Base-by-base conservation (phyloP, 2,113 vertebrate species). In the Dromas ardeola region DNA sequence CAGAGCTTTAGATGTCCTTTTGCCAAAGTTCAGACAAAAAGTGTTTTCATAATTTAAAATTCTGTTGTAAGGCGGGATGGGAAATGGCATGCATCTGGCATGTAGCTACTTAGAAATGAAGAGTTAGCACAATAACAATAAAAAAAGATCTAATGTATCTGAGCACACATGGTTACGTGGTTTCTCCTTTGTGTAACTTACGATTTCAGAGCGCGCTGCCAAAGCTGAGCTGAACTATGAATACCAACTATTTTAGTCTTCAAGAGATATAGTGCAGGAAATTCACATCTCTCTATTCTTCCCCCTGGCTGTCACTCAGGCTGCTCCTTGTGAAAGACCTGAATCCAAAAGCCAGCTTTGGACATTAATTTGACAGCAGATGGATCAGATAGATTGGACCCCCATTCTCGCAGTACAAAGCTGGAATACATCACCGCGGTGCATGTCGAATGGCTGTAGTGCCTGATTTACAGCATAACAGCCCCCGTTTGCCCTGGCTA, bases 351-450 rank as follows among this genome's bases (percentile, higher is more conserved):
- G 92, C 59, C 79, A 96, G 85, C 67, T 96, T 85, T 94, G 94
- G 97, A 96, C 86, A 87, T 94, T 91, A 95, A 96, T 90, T 93
- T 95, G 95, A 95, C 82, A 94, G 91, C 77, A 97, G 87, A 95
- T 81, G 72, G 91, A 95, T 92, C 95, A 91, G 84, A 86, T 47
- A 58, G 80, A 86, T 80, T 80, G 78, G 49, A 82, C 82, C 71
- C 42, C 84, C 62, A 25, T 89, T 82, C 53, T 20, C 77, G 86
- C 78, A 79, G 83, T 20, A 45, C 62, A 91, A 95, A 95, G 83
- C 80, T 79, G 69, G 69, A 95, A 91, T 69, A 65, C 43, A 42
- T 11, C 86, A 69, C 47, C 2, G 3, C 6, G 1, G 22, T 11
- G 49, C 47, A 29, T 5, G 40, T 11, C 10, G 86, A 81, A 72